phyloP scores from a whole-genome alignment of 53 echinoderm and acorn worm genomes.

The Luidia sarsii region DNA sequence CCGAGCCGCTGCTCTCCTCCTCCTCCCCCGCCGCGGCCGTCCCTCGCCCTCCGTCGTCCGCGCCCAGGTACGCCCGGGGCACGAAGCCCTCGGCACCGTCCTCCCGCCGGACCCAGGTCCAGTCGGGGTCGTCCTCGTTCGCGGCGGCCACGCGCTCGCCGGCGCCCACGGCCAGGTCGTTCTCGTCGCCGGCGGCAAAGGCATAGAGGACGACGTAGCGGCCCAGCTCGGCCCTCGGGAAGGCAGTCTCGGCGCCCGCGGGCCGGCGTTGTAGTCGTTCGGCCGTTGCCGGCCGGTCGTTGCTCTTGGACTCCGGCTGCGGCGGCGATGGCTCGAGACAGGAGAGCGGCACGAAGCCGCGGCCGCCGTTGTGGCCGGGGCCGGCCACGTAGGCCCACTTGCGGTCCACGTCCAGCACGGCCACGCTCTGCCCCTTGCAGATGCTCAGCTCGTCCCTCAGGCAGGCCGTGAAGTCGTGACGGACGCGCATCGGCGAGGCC shows the following conservation, averaged over 20 bases:
- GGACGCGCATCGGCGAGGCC: conserved; percentile 32
- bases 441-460: conserved; percentile 47
- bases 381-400: conserved; percentile 49
- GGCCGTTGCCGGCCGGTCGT: background rate
- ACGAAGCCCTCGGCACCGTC: conserved; percentile 52
- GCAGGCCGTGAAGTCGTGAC: conserved; percentile 38
- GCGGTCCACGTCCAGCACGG: conserved; percentile 34
- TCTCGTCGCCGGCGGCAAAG: conserved; percentile 43
- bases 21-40: background rate
- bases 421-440: conserved; percentile 18
- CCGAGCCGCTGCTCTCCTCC: background rate
- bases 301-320: background rate
- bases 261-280: too few species aligned
- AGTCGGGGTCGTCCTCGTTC: conserved; percentile 45
- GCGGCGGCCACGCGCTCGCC: conserved; percentile 21
- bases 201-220: conserved; percentile 46
- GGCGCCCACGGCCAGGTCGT: conserved; percentile 13
- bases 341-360: conserved; percentile 39
- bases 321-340: conserved; percentile 8
- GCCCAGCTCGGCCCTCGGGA: conserved; percentile 12
- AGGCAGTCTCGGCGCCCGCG: background rate
- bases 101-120: conserved; percentile 42
- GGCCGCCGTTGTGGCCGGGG: background rate
- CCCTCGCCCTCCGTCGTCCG: too few species aligned
- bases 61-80: conserved; percentile 16